These are phyloP conservation scores for Caenorhabditis panamensis DNA, from an alignment of 2,888 invertebrate species.

Conservation along the genomic window DNA sequence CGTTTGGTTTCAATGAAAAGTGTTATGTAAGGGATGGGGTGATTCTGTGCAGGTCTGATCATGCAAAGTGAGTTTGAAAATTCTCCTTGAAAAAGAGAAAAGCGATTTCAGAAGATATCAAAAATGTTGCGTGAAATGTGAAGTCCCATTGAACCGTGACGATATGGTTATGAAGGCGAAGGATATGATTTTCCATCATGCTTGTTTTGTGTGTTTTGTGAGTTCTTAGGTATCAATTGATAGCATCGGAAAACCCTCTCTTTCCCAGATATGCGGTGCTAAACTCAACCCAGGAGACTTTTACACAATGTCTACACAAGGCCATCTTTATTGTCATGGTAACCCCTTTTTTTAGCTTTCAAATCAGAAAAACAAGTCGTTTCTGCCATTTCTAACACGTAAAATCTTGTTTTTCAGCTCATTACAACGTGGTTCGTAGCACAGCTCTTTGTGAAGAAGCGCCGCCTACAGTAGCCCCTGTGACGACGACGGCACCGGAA, in stretches of 20 bases:
- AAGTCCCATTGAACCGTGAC: conserved; percentile 89
- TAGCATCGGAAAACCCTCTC: not conserved
- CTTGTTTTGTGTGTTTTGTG: conserved; percentile 89
- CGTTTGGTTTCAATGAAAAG: conserved; percentile 52
- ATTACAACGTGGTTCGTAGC: conserved; percentile 48
- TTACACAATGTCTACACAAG: conserved; percentile 90
- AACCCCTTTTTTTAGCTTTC: conserved; percentile 10
- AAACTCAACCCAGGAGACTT: conserved; percentile 91
- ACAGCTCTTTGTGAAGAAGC: conserved; percentile 54
- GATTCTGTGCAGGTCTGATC: conserved; percentile 51
- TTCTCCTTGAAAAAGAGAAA: no score
- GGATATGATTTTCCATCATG: conserved; percentile 91
- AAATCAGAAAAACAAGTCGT: conserved; percentile 1
- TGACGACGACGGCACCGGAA: conserved; percentile 3
- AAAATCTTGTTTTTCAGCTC: conserved; percentile 53
- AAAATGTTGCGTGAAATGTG: conserved; percentile 90
- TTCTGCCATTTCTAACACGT: not conserved
- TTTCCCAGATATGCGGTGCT: conserved; percentile 86
- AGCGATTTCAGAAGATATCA: conserved; percentile 88
- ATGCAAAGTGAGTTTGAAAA: conserved; percentile 52
- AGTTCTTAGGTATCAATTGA: conserved; percentile 4
- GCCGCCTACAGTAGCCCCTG: conserved; percentile 25
- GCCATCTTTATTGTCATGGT: conserved; percentile 75
- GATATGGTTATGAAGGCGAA: conserved; percentile 93
- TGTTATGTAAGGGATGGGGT: conserved; percentile 51